Evolutionary conservation across 2,113 vertebrate genomes (phyloP), one percentile per base, ranked within the genome.

Genomic region (Guaruba guarouba): DNA sequence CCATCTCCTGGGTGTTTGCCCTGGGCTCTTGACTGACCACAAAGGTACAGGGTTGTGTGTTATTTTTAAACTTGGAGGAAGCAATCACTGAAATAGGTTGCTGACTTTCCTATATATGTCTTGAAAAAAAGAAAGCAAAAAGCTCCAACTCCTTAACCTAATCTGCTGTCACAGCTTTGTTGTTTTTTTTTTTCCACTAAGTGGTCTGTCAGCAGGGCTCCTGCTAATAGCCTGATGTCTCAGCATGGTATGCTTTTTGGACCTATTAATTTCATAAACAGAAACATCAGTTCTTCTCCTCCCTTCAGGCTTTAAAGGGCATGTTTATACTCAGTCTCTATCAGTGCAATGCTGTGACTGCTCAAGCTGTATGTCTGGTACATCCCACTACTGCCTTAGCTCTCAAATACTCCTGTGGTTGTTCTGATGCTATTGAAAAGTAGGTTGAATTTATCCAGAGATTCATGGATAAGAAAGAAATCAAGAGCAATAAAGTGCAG

Each of bases 201-300:
- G 67, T 55, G 81, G 83, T 35, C 48, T 86, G 63, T 82, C 81
- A 59, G 86, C 91, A 90, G 82, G 64, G 76, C 71, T 86, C 20
- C 79, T 91, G 76, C 57, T 66, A 64, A 71, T 17, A 87, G 86
- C 76, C 43, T 39, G 4, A 7, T 49, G 69, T 55, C 86, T 71
- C 94, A 68, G 91, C 93, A 39, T 62, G 80, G 75, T 90, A 24
- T 3, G 1, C n/a, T 41, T 61, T 59, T 77, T 61, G 71, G 86
- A 68, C 61, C 70, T 43, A 35, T 86, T 80, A 70, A 95, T 93
- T 96, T 62, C 57, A 77, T 57, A n/a, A 81, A 29, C 66, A 88
- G 79, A 37, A 93, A 39, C 70, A 54, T 33, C 69, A 46, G 71
- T 25, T 70, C 51, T 86, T 46, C 55, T 76, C 46, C 85, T 96